Base-by-base conservation (phyloP, 2,113 vertebrate genomes). In the Pelusios castaneus region DNA sequence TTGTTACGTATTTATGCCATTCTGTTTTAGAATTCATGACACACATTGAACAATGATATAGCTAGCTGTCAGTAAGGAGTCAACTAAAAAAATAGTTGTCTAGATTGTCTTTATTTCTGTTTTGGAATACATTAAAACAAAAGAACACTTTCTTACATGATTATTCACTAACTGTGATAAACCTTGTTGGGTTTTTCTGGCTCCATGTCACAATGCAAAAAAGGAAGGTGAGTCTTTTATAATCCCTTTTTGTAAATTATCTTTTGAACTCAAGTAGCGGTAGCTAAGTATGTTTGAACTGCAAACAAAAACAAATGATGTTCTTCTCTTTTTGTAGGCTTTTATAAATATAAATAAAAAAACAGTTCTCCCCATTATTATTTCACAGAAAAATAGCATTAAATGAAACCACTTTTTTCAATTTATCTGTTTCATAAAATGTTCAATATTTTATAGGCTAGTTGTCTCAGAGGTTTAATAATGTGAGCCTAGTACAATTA, bases 261-360 rank as follows among this genome's bases (percentile, higher is more conserved):
- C 3, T 60, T 95, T 89, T 63, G 9, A 58, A 14, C 63, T 90
- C 80, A 45, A 45, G 25, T 45, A 85, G 67, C 87, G 22, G 38
- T 88, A 19, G 1, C 1, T 86, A 60, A 82, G 7, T 2, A 2
- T 16, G 5, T 75, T 93, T 84, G 27, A 16, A 10, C 19, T 63
- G 10, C 22, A 88, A 58, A 84, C 0, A 0, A 29, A 55, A 21
- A 5, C 13, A 34, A 80, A 7, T 2, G 17, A 55, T 63, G 87
- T 95, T 70, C 54, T 38, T 16, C 82, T 85, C 45, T 89, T 12
- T 88, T 34, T 86, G 88, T 93, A 34, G 83, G n/a, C 63, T 11
- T 88, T 94, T 89, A 82, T 87, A 24, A 24, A 21, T n/a, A 80
- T 90, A 85, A 87, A 14, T 55, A 67, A 78, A 10, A 78, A 10